Conservation (phyloP, 2,797 vertebrate species). For the Poeciliopsis infans region DNA sequence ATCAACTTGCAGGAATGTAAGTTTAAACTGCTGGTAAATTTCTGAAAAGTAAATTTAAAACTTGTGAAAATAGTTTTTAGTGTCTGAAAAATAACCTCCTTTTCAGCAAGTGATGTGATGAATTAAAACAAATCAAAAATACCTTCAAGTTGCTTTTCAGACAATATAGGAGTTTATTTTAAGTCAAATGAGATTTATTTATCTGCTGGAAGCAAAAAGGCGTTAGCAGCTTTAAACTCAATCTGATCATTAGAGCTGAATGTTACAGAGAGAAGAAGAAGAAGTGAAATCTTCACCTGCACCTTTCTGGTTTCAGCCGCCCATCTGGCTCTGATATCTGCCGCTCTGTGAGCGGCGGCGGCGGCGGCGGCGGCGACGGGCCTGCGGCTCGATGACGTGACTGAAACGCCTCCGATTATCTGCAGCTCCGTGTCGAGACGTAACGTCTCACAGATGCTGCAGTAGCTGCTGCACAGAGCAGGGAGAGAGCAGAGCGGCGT, state of each 20-base stretch:
- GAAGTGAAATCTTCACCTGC: neutral
- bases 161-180: too few species aligned
- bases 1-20: neutral
- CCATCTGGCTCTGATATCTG: slow-evolving; percentile 73
- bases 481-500: slow-evolving; percentile 49
- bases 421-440: slow-evolving; percentile 55
- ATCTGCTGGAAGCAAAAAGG: slow-evolving; percentile 57
- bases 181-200: slow-evolving; percentile 68
- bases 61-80: neutral
- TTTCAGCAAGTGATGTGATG: neutral
- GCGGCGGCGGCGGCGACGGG: slow-evolving; percentile 28
- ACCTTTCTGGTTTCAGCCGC: slow-evolving; percentile 54
- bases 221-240: slow-evolving; percentile 64
- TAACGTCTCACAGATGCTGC: slow-evolving; percentile 72
- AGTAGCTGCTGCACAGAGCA: slow-evolving; percentile 51
- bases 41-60: neutral
- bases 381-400: slow-evolving; percentile 48
- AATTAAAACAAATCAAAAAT: too few species aligned
- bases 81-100: too few species aligned
- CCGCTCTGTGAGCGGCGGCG: slow-evolving; percentile 36
- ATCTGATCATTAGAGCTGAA: slow-evolving; percentile 61
- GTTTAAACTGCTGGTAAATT: neutral
- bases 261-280: neutral
- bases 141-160: too few species aligned
- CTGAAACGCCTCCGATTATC: slow-evolving; percentile 61